These are phyloP conservation scores for Dysmachus trigonus DNA, from an alignment of 2,888 invertebrate genomes.

Conservation along the genomic window DNA sequence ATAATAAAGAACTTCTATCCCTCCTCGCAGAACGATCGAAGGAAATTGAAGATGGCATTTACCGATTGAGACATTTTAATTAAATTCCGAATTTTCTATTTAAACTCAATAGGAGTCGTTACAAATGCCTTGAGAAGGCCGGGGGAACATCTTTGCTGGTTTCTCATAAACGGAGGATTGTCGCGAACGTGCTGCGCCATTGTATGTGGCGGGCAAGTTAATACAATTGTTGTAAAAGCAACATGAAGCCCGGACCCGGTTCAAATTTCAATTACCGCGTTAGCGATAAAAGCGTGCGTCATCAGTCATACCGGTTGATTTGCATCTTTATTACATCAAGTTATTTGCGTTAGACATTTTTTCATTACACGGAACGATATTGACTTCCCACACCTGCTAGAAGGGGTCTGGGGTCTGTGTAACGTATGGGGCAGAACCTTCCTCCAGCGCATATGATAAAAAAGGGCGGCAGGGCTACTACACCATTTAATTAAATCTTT, in stretches of 20 bases:
- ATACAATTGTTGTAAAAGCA: background rate
- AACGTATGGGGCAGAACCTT: background rate
- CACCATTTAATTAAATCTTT: background rate
- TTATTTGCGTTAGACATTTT: background rate
- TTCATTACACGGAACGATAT: background rate
- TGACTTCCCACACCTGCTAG: background rate
- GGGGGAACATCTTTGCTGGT: background rate
- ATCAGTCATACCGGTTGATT: background rate
- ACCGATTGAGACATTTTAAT: background rate
- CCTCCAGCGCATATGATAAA: background rate
- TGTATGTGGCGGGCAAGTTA: background rate
- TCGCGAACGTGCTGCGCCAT: background rate
- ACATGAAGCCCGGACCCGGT: background rate
- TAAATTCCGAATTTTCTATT: background rate
- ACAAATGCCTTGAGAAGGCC: background rate
- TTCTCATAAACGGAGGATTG: background rate
- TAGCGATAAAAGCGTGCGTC: background rate
- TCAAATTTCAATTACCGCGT: background rate
- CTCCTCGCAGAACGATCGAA: background rate
- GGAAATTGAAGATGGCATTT: background rate
- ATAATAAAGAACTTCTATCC: background rate
- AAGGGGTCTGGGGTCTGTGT: background rate
- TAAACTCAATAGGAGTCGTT: background rate
- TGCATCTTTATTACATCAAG: conserved; percentile 9
- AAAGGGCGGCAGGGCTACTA: background rate